These are phyloP conservation scores for Gracilinanus agilis DNA, from an alignment of 2,113 vertebrate species.

Conservation along the genomic window DNA sequence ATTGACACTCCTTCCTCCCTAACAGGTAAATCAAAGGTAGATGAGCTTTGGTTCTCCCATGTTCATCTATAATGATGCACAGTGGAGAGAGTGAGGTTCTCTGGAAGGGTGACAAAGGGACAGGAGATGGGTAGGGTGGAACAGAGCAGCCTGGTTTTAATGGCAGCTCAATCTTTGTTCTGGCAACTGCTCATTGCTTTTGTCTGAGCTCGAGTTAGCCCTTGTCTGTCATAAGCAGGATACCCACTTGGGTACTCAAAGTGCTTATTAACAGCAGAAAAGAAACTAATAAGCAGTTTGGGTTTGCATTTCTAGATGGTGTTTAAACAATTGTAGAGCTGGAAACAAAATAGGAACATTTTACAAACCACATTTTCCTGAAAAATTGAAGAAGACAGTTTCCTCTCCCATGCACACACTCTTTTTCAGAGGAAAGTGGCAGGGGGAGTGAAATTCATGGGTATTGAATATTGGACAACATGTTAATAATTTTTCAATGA, in stretches of 20 bases:
- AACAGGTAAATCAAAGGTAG: neutral
- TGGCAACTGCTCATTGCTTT: constrained; percentile 55
- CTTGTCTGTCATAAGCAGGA: constrained; percentile 6
- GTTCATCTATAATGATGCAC: neutral
- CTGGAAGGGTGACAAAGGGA: neutral
- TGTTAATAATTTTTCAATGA: neutral
- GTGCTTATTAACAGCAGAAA: constrained; percentile 28
- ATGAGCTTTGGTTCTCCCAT: neutral
- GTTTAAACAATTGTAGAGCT: constrained; percentile 64
- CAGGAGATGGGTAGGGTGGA: neutral
- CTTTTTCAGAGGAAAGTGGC: neutral
- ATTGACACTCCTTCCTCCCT: neutral
- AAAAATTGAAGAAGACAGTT: neutral
- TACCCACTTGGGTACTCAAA: constrained; percentile 41
- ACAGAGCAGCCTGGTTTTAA: neutral
- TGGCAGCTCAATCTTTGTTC: constrained; percentile 43
- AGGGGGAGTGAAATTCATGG: neutral
- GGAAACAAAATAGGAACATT: constrained; percentile 66
- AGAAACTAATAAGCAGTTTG: constrained; percentile 13
- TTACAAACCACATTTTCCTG: constrained; percentile 60
- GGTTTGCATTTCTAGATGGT: constrained; percentile 55
- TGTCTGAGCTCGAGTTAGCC: constrained; percentile 54
- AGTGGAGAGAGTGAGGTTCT: neutral
- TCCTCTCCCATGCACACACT: neutral
- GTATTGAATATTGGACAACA: neutral